Evolutionary conservation across 1,140 invertebrate genomes (phyloP).

Genomic region (Magallana ariakensis): DNA sequence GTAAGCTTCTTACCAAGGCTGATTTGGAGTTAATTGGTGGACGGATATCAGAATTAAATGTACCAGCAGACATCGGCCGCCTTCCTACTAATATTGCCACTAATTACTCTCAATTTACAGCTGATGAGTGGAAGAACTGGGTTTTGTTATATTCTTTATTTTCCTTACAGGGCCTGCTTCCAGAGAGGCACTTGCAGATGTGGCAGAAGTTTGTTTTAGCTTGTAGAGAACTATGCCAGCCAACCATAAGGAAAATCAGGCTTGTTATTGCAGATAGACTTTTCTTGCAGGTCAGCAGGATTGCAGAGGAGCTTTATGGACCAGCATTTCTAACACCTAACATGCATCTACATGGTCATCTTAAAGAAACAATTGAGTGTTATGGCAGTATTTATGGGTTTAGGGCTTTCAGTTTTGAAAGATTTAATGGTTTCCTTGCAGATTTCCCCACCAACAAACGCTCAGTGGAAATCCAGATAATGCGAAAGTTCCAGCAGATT

Average conservation of each 20-base stretch:
- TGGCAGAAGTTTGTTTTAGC: slow-evolving; percentile 60
- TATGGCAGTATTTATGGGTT: slow-evolving; percentile 63
- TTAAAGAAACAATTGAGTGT: slow-evolving; percentile 48
- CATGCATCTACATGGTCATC: slow-evolving; percentile 61
- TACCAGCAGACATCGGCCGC: slow-evolving; percentile 20
- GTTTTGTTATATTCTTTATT: slow-evolving; percentile 39
- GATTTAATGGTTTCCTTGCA: slow-evolving; percentile 58
- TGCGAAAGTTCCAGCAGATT: slow-evolving; percentile 49
- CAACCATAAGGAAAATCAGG: slow-evolving; percentile 30
- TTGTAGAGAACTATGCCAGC: slow-evolving; percentile 38
- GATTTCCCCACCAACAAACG: slow-evolving; percentile 53
- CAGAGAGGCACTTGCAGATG: slow-evolving; percentile 47
- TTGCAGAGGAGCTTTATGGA: slow-evolving; percentile 53
- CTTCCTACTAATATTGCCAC: slow-evolving; percentile 30
- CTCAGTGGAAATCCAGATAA: slow-evolving; percentile 51
- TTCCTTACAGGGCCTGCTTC: slow-evolving; percentile 53
- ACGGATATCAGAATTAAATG: neutral
- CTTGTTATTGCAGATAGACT: slow-evolving; percentile 41
- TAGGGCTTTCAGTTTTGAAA: slow-evolving; percentile 59
- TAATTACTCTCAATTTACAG: slow-evolving; percentile 35
- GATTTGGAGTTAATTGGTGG: neutral
- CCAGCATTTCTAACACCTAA: slow-evolving; percentile 52
- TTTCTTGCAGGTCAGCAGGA: slow-evolving; percentile 50
- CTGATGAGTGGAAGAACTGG: slow-evolving; percentile 40
- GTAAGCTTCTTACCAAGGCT: neutral